A percentile compares a stretch with the other conserved stretches of the same genome.
Evolutionary conservation across 2,113 vertebrate species (phyloP).

Genomic region (Catagonus wagneri): DNA sequence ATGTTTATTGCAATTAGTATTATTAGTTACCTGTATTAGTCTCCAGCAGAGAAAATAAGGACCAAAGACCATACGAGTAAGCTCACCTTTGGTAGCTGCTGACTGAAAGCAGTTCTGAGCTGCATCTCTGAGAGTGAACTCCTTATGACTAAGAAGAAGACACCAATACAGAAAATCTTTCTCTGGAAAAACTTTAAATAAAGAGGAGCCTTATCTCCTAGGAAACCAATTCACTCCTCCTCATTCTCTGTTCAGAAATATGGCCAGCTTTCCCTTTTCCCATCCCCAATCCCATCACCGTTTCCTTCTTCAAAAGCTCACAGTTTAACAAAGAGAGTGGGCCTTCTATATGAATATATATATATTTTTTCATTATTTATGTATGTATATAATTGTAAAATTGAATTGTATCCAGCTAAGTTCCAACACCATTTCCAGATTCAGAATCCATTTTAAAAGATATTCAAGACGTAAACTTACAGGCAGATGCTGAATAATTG

Average conservation of each 20-base stretch:
- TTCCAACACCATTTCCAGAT: constrained; percentile 70
- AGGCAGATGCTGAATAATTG: constrained; percentile 67
- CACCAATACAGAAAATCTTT: constrained; percentile 81
- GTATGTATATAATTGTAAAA: background rate
- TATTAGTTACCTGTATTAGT: background rate
- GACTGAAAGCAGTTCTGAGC: constrained; percentile 45
- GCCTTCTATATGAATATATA: background rate
- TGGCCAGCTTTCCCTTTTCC: constrained; percentile 78
- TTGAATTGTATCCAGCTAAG: constrained; percentile 6
- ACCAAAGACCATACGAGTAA: background rate
- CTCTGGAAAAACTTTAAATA: constrained; percentile 88
- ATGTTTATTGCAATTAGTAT: background rate
- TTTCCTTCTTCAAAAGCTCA: constrained; percentile 79
- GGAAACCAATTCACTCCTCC: constrained; percentile 86
- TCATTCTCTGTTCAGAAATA: constrained; percentile 81
- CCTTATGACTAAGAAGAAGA: constrained; percentile 76
- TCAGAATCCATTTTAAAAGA: constrained; percentile 72
- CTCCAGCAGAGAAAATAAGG: background rate
- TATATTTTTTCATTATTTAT: background rate
- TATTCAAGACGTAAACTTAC: constrained; percentile 59
- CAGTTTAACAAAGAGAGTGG: constrained; percentile 15
- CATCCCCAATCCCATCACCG: constrained; percentile 49
- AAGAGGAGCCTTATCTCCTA: constrained; percentile 87
- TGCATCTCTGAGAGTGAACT: constrained; percentile 27
- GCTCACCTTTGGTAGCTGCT: background rate